These are phyloP conservation scores for Neostethus bicornis DNA, from an alignment of 2,797 vertebrate species.

Conservation along the genomic window DNA sequence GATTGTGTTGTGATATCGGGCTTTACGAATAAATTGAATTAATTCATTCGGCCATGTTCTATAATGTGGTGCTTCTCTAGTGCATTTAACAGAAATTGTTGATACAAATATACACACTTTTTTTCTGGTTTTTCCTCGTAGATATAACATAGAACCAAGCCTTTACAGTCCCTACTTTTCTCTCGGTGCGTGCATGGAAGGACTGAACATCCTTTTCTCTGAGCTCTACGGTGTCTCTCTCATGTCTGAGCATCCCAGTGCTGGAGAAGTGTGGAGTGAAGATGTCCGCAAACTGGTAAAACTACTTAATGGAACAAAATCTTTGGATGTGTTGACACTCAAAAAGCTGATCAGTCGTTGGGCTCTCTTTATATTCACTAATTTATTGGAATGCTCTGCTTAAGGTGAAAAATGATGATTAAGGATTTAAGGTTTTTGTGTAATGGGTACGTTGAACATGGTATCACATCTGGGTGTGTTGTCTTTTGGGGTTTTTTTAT, in stretches of 20 bases:
- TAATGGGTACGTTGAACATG: conserved; percentile 4
- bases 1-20: too few relatives aligned
- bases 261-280: conserved; percentile 94
- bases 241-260: conserved; percentile 84
- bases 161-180: conserved; percentile 95
- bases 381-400: neutral
- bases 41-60: too few relatives aligned
- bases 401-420: conserved; percentile 6
- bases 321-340: neutral
- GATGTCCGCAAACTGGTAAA: conserved; percentile 93
- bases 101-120: too few relatives aligned
- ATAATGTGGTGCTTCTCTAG: too few relatives aligned
- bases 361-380: neutral
- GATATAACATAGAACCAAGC: conserved; percentile 95
- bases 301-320: neutral
- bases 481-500: conserved; percentile 24
- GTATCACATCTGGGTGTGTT: conserved; percentile 26
- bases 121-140: conserved; percentile 66
- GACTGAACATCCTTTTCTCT: conserved; percentile 89
- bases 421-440: conserved; percentile 6
- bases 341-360: neutral
- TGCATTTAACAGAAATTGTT: too few relatives aligned
- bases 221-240: conserved; percentile 91
- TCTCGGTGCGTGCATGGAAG: conserved; percentile 95
- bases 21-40: too few relatives aligned